Evolutionary conservation across 2,797 vertebrate genomes (phyloP).

Genomic region (Astyanax mexicanus): DNA sequence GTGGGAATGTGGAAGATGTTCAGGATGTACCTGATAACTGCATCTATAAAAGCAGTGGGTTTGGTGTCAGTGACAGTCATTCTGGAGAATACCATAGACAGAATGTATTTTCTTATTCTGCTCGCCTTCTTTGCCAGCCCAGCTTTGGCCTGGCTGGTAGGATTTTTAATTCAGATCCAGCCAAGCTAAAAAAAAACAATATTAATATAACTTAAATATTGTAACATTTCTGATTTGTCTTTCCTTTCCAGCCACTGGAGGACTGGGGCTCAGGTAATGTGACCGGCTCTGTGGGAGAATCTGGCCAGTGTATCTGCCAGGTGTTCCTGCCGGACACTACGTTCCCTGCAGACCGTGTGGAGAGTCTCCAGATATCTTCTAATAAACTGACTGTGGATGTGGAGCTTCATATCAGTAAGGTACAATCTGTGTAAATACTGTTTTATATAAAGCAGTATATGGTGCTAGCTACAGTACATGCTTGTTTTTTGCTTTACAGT

Average conservation of each 20-base stretch:
- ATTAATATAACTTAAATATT: background rate
- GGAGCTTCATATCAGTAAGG: constrained; percentile 70
- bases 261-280: constrained; percentile 78
- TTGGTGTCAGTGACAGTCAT: background rate
- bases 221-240: too few relatives aligned
- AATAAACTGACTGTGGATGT: constrained; percentile 68
- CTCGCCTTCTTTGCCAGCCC: constrained; percentile 57
- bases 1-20: constrained; percentile 62
- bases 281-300: constrained; percentile 73
- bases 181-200: too few relatives aligned
- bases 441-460: background rate
- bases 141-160: constrained; percentile 70
- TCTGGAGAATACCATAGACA: constrained; percentile 43
- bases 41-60: constrained; percentile 65
- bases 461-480: background rate
- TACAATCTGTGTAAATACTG: constrained; percentile 25
- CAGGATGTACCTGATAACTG: constrained; percentile 53
- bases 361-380: constrained; percentile 71
- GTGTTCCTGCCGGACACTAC: constrained; percentile 81
- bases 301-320: constrained; percentile 82
- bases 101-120: constrained; percentile 60
- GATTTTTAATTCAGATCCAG: constrained; percentile 12
- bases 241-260: constrained; percentile 62
- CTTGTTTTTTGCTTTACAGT: background rate
- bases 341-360: constrained; percentile 84